Evolutionary conservation across 1,140 invertebrate genomes (phyloP), one percentile per base, ranked within the genome.

Genomic region (Drosophila ercepeae): DNA sequence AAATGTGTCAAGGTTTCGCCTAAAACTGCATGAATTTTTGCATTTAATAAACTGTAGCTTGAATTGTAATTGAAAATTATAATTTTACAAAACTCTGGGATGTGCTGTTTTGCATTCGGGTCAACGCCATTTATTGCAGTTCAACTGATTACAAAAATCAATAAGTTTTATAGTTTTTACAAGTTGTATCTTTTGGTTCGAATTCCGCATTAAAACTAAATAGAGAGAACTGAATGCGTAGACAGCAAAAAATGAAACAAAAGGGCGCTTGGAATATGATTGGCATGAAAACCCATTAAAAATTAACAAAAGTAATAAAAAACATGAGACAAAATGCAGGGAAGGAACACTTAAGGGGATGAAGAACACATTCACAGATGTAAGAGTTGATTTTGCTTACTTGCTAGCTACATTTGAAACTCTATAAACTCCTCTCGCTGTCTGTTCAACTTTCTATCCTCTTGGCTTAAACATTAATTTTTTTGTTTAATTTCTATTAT

Each of bases 61-160:
- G 21, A 75, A 70, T 78, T 74, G 45, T 45, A 34, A 54, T 13
- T 19, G 7, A 6, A 1, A 7, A 21, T 5, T 19, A 9, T 7
- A 14, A 14, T 14, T 16, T 21, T 19, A 73, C 78, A 60, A 36
- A 14, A 8, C 39, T 41, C 29, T 42, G 32, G 42, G n/a, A 19
- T 49, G 48, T 84, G 76, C 76, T 74, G 75, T 79, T 84, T 69
- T 81, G 81, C 81, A 88, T 73, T 74, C 77, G 72, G 52, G 67
- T 81, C 46, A 81, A 86, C 76, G 48, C 64, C 84, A 81, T 84
- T 84, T 84, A 84, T 84, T 77, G 68, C 57, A 86, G 54, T 29
- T 61, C 25, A 55, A 61, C 69, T 69, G 54, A 65, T 73, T 84
- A 84, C 82, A 61, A 73, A 75, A 68, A 60, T 67, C 57, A 84